Evolutionary conservation across 2,113 vertebrate genomes (phyloP).

Genomic region (Excalfactoria chinensis): DNA sequence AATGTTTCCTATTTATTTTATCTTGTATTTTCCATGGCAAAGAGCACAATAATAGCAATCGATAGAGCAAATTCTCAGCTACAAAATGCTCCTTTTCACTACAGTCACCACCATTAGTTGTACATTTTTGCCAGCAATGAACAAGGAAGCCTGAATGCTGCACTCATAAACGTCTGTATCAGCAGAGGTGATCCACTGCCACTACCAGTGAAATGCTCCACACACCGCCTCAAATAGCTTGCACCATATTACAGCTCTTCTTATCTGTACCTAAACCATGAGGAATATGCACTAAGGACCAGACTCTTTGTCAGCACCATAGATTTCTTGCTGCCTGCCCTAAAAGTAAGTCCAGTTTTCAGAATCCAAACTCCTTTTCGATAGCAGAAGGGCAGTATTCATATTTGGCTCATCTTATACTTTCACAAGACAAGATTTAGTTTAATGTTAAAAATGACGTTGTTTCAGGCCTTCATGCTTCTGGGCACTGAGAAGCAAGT

Average conservation of each 20-base stretch:
- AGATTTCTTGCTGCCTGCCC: conserved; percentile 42
- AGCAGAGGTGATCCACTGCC: not conserved
- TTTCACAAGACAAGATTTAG: conserved; percentile 68
- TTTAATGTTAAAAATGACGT: conserved; percentile 73
- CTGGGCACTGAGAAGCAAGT: conserved; percentile 62
- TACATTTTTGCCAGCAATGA: not conserved
- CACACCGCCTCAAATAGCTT: not conserved
- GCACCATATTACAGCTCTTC: not conserved
- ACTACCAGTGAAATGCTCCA: not conserved
- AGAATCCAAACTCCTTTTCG: conserved; percentile 40
- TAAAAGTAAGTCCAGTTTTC: conserved; percentile 13
- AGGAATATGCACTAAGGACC: not conserved
- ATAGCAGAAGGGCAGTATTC: conserved; percentile 56
- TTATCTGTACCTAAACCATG: not conserved
- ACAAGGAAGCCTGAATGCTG: not conserved
- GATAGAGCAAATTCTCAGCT: not conserved
- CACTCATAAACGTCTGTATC: not conserved
- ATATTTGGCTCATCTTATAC: conserved; percentile 65
- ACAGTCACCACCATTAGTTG: not conserved
- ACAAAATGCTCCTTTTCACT: not conserved
- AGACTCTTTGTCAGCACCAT: not conserved
- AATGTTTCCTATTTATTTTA: not conserved
- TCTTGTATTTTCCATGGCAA: not conserved
- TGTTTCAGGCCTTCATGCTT: conserved; percentile 71
- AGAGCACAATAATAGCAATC: not conserved